phyloP scores from a whole-genome alignment of 2,113 vertebrate genomes.

The Stigmatopora nigra region DNA sequence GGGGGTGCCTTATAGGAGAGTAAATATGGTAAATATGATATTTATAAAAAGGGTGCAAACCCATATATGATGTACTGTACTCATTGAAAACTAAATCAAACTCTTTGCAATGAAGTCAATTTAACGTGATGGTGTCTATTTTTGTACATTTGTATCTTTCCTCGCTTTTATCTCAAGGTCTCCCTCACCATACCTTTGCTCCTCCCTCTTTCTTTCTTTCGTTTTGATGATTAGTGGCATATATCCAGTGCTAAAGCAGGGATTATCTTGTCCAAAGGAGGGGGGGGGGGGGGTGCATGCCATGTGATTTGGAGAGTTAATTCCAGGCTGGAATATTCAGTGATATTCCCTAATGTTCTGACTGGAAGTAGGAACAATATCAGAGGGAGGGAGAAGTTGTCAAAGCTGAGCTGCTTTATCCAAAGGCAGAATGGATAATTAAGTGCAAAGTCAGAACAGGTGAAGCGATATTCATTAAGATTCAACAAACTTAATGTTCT shows the following conservation, averaged over 20 bases:
- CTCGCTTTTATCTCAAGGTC: background rate
- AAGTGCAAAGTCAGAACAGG: constrained; percentile 50
- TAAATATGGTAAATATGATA: too few relatives aligned
- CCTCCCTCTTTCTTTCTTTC: constrained; percentile 14
- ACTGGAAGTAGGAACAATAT: constrained; percentile 52
- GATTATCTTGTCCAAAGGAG: constrained; percentile 71
- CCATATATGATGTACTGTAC: background rate
- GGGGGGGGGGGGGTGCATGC: constrained; percentile 60
- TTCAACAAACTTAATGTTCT: constrained; percentile 55
- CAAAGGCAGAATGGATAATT: constrained; percentile 71
- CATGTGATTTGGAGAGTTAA: constrained; percentile 72
- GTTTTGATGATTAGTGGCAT: constrained; percentile 70
- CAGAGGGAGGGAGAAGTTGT: constrained; percentile 62
- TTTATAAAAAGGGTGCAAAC: background rate
- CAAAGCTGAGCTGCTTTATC: constrained; percentile 62
- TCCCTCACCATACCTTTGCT: constrained; percentile 21
- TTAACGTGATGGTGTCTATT: background rate
- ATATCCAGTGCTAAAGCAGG: constrained; percentile 62
- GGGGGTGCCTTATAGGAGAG: too few relatives aligned
- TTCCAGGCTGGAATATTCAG: constrained; percentile 74
- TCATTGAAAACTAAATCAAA: background rate
- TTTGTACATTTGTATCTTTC: background rate
- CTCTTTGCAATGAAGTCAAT: background rate
- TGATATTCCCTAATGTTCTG: constrained; percentile 70
- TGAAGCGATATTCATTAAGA: constrained; percentile 61